Conservation (phyloP, 1,140 invertebrate genomes). For the Odontomachus brunneus region DNA sequence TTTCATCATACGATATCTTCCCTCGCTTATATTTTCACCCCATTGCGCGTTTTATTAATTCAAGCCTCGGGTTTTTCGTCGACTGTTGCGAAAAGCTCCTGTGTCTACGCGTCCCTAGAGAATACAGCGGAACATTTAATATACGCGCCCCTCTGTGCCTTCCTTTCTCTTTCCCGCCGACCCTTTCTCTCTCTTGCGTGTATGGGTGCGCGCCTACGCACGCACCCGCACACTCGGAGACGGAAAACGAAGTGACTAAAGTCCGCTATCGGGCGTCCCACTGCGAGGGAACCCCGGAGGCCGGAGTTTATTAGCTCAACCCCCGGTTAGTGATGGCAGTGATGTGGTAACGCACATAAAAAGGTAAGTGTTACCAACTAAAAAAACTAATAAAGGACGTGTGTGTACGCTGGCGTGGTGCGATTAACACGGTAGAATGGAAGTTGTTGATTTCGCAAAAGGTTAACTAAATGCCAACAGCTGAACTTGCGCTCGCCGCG, state of each 20-base stretch:
- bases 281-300: constrained; percentile 77
- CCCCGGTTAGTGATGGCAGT: constrained; percentile 71
- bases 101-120: background rate
- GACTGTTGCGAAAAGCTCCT: constrained; percentile 1
- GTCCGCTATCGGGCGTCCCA: constrained; percentile 77
- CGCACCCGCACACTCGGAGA: constrained; percentile 40
- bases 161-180: background rate
- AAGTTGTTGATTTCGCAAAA: constrained; percentile 46
- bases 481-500: background rate
- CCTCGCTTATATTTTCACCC: background rate
- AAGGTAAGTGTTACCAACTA: constrained; percentile 22
- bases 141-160: background rate
- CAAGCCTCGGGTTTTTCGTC: background rate
- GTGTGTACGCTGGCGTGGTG: background rate
- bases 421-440: constrained; percentile 26
- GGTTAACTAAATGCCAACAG: constrained; percentile 50
- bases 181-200: background rate
- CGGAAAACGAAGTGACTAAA: constrained; percentile 74
- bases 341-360: constrained; percentile 33
- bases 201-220: background rate
- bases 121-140: constrained; percentile 16
- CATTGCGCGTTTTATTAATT: background rate
- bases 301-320: constrained; percentile 81
- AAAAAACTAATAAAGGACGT: constrained; percentile 47
- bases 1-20: too few relatives aligned